Evolutionary conservation across 2,797 vertebrate genomes (phyloP), one percentile per base, ranked within the genome.

Genomic region (Hippocampus kuda): DNA sequence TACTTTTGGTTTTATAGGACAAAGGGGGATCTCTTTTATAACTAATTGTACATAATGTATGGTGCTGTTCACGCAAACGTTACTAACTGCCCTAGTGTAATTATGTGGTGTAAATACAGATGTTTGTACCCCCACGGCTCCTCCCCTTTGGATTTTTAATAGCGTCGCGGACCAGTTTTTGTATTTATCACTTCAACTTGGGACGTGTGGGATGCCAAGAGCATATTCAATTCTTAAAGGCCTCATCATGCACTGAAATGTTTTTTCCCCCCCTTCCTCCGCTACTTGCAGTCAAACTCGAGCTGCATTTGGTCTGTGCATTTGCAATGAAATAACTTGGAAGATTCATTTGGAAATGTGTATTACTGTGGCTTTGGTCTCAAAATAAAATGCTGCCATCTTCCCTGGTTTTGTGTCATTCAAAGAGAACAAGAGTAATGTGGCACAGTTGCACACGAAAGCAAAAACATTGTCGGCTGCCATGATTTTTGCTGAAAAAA

Each of bases 11-110:
- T 49, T 30, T 22, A 18, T 66, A 48, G 26, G 16, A 60, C 59
- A 34, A 60, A 60, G 16, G 44, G 16, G 42, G 24, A 64, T 78
- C 65, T 75, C 59, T 75, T 80, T 82, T 73, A 72, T 70, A 76
- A 63, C 84, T 86, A 84, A 87, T 83, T 88, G 86, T 88, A 89
- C 73, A 84, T 87, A 88, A 80, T 70, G 27, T 75, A 24, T 67
- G 77, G 68, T 76, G 82, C 71, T 80, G 30, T 75, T 7, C 65
- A 73, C 70, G 72, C 59, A 70, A 67, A 76, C 30, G 8, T 60
- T 78, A 61, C 65, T 77, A 82, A 77, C 68, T 80, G 75, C 75
- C 38, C 57, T 18, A 81, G 77, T 82, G 79, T 59, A 27, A 59
- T 27, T 26, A 59, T 27, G 56, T 27, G 13, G 26, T 60, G 59